Evolutionary conservation across 1,140 invertebrate genomes (phyloP).

Genomic region (Drosophila equinoxialis): DNA sequence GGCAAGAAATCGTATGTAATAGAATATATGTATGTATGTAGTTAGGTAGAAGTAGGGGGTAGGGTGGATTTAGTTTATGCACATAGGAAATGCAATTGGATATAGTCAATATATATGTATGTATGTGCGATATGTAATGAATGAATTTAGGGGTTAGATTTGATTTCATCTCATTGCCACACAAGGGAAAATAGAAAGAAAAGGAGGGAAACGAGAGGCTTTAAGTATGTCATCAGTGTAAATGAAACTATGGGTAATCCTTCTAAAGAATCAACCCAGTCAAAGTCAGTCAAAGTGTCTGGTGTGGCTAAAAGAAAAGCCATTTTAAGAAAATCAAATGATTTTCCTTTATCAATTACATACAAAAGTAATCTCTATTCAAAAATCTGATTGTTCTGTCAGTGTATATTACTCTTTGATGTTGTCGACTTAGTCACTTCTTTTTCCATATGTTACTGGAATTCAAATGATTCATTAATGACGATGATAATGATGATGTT

Average conservation of each 20-base stretch:
- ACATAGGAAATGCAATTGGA: constrained; percentile 78
- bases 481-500: neutral
- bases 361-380: too few relatives aligned
- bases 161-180: constrained; percentile 9
- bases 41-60: constrained; percentile 9
- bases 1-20: constrained; percentile 36
- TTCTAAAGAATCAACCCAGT: neutral
- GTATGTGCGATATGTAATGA: constrained; percentile 16
- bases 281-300: too few relatives aligned
- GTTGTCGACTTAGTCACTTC: neutral
- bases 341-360: too few relatives aligned
- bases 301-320: too few relatives aligned
- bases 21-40: constrained; percentile 7
- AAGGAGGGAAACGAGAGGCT: neutral
- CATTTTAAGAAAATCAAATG: too few relatives aligned
- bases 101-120: constrained; percentile 54
- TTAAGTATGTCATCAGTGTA: constrained; percentile 4
- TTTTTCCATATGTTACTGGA: neutral
- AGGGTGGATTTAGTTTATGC: constrained; percentile 51
- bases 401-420: too few relatives aligned
- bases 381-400: too few relatives aligned
- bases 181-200: constrained; percentile 25
- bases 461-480: neutral
- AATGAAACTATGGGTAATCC: constrained; percentile 21
- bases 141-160: constrained; percentile 6